phyloP scores from a whole-genome alignment of 2,797 vertebrate species.

The Gambelia wislizenii region DNA sequence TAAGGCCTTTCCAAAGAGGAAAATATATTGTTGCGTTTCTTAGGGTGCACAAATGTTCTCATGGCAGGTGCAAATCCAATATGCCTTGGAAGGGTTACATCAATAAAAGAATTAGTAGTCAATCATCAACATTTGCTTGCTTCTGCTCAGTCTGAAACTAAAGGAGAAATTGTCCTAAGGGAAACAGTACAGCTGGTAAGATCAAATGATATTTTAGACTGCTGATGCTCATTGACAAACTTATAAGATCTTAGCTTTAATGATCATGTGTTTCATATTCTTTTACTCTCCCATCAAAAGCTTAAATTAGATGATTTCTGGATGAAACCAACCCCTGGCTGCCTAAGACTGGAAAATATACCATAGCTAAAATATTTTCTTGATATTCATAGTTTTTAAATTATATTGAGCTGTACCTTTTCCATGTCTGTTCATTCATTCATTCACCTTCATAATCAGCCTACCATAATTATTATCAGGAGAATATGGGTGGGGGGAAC shows the following conservation, averaged over 20 bases:
- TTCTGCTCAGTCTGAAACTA: not conserved
- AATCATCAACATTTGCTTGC: not conserved
- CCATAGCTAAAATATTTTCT: not conserved
- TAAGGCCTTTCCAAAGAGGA: not conserved
- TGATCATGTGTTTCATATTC: not conserved
- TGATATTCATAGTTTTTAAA: not conserved
- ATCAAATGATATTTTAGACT: not conserved
- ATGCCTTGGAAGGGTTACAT: not conserved
- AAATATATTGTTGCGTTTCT: not conserved
- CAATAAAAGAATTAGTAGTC: not conserved
- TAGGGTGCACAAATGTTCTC: not conserved
- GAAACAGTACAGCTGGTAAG: not conserved
- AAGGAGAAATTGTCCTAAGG: not conserved
- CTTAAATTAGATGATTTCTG: not conserved
- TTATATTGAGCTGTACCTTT: not conserved
- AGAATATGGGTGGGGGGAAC: too few species aligned
- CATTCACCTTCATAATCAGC: not conserved
- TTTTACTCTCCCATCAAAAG: not conserved
- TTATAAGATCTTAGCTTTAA: not conserved
- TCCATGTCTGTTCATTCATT: not conserved
- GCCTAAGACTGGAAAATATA: not conserved
- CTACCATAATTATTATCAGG: not conserved
- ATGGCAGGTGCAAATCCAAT: not conserved
- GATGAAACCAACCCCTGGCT: not conserved
- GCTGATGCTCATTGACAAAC: not conserved